Evolutionary conservation across 2,888 invertebrate species (phyloP).

Genomic region (Eristalis arbustorum): DNA sequence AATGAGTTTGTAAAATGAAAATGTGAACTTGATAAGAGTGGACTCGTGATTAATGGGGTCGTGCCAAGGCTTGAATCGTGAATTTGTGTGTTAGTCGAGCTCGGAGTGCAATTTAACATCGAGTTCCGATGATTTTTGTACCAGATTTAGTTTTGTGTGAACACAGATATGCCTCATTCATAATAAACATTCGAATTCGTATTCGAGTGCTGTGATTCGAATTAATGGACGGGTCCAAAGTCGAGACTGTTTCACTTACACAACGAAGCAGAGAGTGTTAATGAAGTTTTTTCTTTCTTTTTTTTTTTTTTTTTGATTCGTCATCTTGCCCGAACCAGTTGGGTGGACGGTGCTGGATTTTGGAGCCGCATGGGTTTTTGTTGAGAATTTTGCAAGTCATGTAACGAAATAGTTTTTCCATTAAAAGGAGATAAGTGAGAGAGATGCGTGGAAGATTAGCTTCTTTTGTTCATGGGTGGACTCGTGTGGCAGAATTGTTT

Average conservation of each 20-base stretch:
- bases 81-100: neutral
- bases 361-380: neutral
- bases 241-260: neutral
- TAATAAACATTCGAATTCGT: neutral
- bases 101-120: neutral
- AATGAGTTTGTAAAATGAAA: neutral
- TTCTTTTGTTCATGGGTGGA: neutral
- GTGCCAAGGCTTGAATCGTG: slow-evolving; percentile 20
- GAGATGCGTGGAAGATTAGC: neutral
- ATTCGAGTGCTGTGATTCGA: neutral
- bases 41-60: neutral
- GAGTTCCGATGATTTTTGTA: neutral
- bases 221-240: neutral
- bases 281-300: neutral
- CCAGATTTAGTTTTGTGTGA: neutral
- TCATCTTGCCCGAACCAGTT: neutral
- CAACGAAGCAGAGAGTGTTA: neutral
- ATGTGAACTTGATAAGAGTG: slow-evolving; percentile 8
- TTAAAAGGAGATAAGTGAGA: neutral
- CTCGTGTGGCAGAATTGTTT: neutral
- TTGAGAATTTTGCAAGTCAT: neutral
- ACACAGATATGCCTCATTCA: neutral
- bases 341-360: neutral
- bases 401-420: neutral
- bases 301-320: neutral